Evolutionary conservation across 2,888 invertebrate genomes (phyloP).

Genomic region (Nephrotoma flavescens): DNA sequence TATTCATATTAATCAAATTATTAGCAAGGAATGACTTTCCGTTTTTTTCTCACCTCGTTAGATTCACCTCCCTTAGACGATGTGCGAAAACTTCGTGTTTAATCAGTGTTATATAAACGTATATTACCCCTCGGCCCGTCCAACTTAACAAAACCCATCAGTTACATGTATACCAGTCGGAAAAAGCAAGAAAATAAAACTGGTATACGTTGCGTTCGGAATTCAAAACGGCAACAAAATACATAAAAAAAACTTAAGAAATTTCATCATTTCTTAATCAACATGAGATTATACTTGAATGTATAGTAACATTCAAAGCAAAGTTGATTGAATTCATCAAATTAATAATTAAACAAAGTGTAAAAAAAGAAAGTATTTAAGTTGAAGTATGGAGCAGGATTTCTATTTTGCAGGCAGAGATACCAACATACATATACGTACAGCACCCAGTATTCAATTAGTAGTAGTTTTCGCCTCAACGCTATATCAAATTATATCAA

Average conservation of each 20-base stretch:
- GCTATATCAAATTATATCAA: neutral
- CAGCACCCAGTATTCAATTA: neutral
- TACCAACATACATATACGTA: neutral
- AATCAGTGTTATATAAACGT: neutral
- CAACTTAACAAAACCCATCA: neutral
- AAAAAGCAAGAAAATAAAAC: neutral
- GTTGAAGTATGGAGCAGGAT: neutral
- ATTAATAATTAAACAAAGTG: neutral
- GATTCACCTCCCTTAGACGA: neutral
- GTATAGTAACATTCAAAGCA: neutral
- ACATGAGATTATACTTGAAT: neutral
- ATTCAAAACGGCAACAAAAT: neutral
- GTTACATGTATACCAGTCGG: neutral
- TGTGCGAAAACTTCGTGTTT: neutral
- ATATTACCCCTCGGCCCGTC: neutral
- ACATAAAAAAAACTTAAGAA: neutral
- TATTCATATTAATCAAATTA: neutral
- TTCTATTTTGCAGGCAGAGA: neutral
- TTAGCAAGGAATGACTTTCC: neutral
- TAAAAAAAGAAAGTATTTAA: neutral
- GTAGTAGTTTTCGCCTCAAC: neutral
- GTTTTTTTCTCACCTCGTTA: neutral
- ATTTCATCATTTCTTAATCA: neutral
- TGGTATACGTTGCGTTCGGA: neutral
- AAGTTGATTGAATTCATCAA: neutral